phyloP scores from a whole-genome alignment of 2,113 vertebrate genomes.

The Vidua chalybeata region DNA sequence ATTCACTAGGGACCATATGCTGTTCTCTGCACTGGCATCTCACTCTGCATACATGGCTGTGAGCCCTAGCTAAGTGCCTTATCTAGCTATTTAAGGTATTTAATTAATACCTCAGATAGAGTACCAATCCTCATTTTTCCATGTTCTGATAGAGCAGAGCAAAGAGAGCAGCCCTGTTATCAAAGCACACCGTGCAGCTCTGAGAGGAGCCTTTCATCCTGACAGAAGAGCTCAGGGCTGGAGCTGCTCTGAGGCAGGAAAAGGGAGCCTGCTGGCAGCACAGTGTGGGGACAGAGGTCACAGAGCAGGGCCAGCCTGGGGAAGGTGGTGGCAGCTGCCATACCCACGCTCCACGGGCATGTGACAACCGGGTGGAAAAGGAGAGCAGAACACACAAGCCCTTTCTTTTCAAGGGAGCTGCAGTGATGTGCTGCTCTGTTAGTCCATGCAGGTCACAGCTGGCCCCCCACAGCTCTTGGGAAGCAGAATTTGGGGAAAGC shows the following conservation, averaged over 20 bases:
- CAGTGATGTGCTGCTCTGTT: background rate
- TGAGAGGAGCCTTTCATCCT: background rate
- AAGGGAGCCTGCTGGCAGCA: background rate
- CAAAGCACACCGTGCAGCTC: background rate
- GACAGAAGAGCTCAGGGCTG: background rate
- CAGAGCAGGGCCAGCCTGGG: background rate
- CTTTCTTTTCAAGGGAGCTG: background rate
- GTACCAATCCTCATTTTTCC: background rate
- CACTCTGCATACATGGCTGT: background rate
- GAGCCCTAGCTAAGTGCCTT: constrained; percentile 1
- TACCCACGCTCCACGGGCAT: accelerated
- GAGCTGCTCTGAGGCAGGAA: background rate
- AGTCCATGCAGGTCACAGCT: background rate
- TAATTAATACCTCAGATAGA: constrained; percentile 6
- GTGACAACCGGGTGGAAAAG: background rate
- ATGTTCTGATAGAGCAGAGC: background rate
- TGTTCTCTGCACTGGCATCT: background rate
- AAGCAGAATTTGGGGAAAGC: background rate
- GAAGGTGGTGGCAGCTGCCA: accelerated
- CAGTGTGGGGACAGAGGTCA: background rate
- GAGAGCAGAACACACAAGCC: background rate
- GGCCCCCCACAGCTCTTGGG: background rate
- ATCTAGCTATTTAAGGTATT: constrained; percentile 22
- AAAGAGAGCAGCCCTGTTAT: background rate
- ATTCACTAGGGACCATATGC: background rate